Conservation (phyloP, 1,140 invertebrate genomes). For the Trissolcus basalis region DNA sequence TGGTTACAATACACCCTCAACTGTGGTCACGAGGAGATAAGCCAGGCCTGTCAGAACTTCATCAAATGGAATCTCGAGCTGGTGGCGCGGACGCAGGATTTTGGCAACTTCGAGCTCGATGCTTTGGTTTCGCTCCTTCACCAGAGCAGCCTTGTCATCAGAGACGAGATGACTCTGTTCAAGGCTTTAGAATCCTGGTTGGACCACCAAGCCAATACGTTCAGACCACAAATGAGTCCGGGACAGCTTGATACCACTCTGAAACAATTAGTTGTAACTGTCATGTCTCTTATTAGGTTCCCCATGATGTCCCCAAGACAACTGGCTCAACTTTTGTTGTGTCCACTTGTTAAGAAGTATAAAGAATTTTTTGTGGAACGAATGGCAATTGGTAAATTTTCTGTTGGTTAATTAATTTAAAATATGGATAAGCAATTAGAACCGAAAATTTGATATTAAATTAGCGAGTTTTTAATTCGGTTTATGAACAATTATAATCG, state of each 20-base stretch:
- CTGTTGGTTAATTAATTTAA: no score
- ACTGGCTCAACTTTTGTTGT: slow-evolving; percentile 86
- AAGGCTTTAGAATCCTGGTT: slow-evolving; percentile 87
- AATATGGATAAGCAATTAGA: neutral
- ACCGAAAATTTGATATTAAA: no score
- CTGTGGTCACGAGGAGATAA: slow-evolving; percentile 87
- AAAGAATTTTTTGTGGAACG: slow-evolving; percentile 92
- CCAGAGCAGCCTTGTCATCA: slow-evolving; percentile 91
- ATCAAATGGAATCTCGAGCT: slow-evolving; percentile 94
- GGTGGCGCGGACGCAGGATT: slow-evolving; percentile 86
- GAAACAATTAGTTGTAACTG: slow-evolving; percentile 82
- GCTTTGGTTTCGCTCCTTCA: slow-evolving; percentile 86
- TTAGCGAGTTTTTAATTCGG: no score
- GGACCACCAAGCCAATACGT: slow-evolving; percentile 79
- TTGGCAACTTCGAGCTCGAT: slow-evolving; percentile 88
- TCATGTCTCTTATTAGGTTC: slow-evolving; percentile 89
- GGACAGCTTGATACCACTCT: slow-evolving; percentile 78
- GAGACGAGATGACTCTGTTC: slow-evolving; percentile 91
- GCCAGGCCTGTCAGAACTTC: slow-evolving; percentile 87
- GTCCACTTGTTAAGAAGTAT: slow-evolving; percentile 86
- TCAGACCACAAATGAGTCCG: slow-evolving; percentile 72
- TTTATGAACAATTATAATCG: no score
- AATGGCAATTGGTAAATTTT: slow-evolving; percentile 81
- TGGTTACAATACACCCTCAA: slow-evolving; percentile 93
- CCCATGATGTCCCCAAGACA: slow-evolving; percentile 94